Conservation (phyloP, 2,888 invertebrate species). For the Erebia aethiops region DNA sequence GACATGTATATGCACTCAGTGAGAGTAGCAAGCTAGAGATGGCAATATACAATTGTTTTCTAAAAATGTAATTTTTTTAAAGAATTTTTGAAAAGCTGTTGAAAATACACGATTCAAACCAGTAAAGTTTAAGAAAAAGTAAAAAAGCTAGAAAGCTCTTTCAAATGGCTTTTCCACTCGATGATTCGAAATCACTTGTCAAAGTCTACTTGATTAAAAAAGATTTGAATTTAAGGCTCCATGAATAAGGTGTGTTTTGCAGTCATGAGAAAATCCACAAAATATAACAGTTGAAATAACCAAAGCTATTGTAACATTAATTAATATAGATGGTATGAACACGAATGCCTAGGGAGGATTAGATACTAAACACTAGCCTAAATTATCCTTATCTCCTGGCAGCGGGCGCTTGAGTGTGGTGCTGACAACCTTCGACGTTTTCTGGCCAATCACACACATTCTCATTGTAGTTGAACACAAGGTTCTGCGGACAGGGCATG, state of each 20-base stretch:
- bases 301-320: constrained; percentile 5
- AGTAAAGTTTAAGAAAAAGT: not conserved
- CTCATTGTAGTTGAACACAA: constrained; percentile 96
- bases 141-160: not conserved
- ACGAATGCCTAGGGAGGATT: constrained; percentile 18
- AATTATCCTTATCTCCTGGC: constrained; percentile 63
- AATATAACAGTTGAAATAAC: constrained; percentile 24
- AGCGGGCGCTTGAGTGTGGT: constrained; percentile 79
- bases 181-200: no score
- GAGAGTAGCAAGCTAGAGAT: not conserved
- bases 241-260: not conserved
- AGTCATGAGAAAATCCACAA: not conserved
- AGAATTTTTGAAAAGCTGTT: not conserved
- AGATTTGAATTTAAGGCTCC: not conserved
- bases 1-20: no score
- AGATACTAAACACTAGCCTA: constrained; percentile 15
- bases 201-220: no score
- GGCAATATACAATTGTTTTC: not conserved
- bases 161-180: no score
- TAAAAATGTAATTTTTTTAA: not conserved
- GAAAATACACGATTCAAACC: not conserved
- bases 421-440: constrained; percentile 92
- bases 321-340: constrained; percentile 9
- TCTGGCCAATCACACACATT: constrained; percentile 98
- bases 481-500: constrained; percentile 96